These are phyloP conservation scores for Diaprepes abbreviatus DNA, from an alignment of 2,888 invertebrate species.

Conservation along the genomic window DNA sequence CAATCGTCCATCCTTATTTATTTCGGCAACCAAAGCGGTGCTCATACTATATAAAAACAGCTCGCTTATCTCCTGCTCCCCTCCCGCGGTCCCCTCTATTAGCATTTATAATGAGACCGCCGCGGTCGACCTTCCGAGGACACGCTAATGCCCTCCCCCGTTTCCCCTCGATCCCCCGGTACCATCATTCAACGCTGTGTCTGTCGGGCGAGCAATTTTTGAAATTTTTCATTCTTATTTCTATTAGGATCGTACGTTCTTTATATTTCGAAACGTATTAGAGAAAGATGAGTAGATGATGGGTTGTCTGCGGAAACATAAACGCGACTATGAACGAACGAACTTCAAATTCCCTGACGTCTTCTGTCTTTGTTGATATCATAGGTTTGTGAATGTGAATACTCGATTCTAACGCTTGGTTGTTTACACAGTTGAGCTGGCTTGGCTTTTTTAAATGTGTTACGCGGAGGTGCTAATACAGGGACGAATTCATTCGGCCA, in stretches of 20 bases:
- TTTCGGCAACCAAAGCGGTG: constrained; percentile 18
- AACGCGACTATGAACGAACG: neutral
- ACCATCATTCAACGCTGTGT: constrained; percentile 29
- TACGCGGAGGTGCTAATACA: constrained; percentile 13
- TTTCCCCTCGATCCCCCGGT: neutral
- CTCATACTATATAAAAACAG: constrained; percentile 18
- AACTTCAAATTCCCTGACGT: neutral
- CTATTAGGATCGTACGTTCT: neutral
- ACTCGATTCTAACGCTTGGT: neutral
- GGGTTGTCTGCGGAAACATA: neutral
- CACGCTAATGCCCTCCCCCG: constrained; percentile 36
- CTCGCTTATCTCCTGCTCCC: constrained; percentile 21
- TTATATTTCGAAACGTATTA: neutral
- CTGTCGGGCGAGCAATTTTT: neutral
- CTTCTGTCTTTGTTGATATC: constrained; percentile 12
- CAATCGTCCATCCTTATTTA: constrained; percentile 13
- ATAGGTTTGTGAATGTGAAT: constrained; percentile 16
- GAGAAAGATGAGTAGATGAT: neutral
- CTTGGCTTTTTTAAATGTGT: constrained; percentile 18
- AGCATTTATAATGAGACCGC: constrained; percentile 43
- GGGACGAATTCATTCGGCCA: neutral
- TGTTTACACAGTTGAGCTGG: neutral
- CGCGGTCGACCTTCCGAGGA: constrained; percentile 52
- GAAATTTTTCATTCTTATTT: neutral
- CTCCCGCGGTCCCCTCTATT: constrained; percentile 12